Evolutionary conservation across 2,113 vertebrate species (phyloP).

Genomic region (Phodopus roborovskii): DNA sequence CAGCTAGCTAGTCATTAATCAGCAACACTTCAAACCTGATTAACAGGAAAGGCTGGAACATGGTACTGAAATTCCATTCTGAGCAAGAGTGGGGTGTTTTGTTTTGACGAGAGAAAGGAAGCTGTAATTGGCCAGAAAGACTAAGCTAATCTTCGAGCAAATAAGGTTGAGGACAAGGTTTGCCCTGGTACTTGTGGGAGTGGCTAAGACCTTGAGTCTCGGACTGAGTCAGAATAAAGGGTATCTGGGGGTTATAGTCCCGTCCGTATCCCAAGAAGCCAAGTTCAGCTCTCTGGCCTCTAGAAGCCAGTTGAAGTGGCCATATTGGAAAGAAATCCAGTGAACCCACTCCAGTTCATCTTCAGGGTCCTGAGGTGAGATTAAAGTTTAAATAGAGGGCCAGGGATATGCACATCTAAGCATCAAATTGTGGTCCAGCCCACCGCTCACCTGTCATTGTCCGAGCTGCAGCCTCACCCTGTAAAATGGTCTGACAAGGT

Average conservation of each 20-base stretch:
- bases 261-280: not conserved
- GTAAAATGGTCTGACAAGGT: not conserved
- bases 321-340: not conserved
- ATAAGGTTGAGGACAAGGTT: not conserved
- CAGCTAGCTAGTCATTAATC: too few species aligned
- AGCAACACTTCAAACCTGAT: not conserved
- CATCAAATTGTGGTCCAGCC: too few species aligned
- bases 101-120: slow-evolving; percentile 19
- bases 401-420: not conserved
- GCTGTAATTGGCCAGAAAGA: not conserved
- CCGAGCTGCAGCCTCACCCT: not conserved
- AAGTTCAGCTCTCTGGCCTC: not conserved
- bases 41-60: not conserved
- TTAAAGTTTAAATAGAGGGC: not conserved
- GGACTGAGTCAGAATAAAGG: not conserved
- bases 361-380: not conserved
- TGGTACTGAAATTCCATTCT: not conserved
- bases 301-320: too few species aligned
- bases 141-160: not conserved
- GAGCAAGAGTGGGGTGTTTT: not conserved
- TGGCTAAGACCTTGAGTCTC: not conserved
- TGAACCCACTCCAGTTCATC: not conserved
- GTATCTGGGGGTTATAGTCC: not conserved
- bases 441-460: not conserved
- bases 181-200: not conserved